These are phyloP conservation scores for Porites lobata DNA, from an alignment of 92 coral and sea anemone species.

Conservation along the genomic window DNA sequence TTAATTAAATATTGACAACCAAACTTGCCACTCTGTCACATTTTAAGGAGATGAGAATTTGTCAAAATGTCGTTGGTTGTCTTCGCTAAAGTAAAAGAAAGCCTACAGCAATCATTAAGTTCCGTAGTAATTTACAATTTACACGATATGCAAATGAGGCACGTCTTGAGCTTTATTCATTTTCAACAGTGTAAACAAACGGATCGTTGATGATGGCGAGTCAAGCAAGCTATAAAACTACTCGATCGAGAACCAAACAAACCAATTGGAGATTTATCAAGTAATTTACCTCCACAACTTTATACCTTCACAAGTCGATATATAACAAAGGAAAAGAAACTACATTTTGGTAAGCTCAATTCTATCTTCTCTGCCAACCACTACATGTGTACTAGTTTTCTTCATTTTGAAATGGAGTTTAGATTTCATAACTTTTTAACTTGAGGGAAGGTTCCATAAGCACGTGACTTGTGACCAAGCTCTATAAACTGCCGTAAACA, in stretches of 20 bases:
- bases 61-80: conserved; percentile 7
- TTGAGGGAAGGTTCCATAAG: too few species aligned
- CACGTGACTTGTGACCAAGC: too few species aligned
- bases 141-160: neutral
- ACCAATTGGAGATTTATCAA: neutral
- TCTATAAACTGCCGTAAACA: too few species aligned
- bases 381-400: neutral
- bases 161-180: neutral
- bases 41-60: neutral
- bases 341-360: neutral
- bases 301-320: neutral
- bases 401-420: neutral
- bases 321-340: neutral
- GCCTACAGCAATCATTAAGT: neutral
- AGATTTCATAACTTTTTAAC: neutral
- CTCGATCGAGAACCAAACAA: neutral
- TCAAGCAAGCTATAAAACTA: neutral
- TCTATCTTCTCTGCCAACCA: neutral
- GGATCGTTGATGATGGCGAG: neutral
- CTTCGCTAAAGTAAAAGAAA: neutral
- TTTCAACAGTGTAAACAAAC: neutral
- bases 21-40: neutral
- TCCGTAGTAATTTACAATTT: neutral
- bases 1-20: conserved; percentile 13
- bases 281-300: neutral